A percentile compares a stretch with the other conserved stretches of the same genome.
phyloP scores from a whole-genome alignment of 2,113 vertebrate genomes.

The Chunga burmeisteri region DNA sequence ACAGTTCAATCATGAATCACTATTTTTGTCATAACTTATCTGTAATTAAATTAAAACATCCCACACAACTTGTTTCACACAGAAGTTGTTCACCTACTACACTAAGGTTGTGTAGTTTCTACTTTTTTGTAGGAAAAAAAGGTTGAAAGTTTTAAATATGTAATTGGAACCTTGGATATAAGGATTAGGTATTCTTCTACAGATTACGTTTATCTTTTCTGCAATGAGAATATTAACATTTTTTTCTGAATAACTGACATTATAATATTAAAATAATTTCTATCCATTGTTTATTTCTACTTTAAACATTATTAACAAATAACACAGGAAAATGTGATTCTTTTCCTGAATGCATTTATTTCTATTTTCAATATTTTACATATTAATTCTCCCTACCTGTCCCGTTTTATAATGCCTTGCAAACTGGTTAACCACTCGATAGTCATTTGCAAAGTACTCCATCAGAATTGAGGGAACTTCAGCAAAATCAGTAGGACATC shows the following conservation, averaged over 20 bases:
- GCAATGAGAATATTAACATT: neutral
- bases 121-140: neutral
- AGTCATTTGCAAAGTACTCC: conserved; percentile 98
- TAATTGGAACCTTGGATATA: neutral
- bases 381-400: conserved; percentile 78
- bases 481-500: conserved; percentile 96
- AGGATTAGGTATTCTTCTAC: neutral
- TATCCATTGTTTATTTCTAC: neutral
- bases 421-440: conserved; percentile 93
- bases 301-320: neutral
- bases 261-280: neutral
- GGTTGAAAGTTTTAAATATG: neutral
- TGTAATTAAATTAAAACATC: neutral
- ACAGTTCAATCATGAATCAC: neutral
- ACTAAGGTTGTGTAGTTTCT: neutral
- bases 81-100: neutral
- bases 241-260: neutral
- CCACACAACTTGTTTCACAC: neutral
- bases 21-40: neutral
- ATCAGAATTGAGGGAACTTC: conserved; percentile 98
- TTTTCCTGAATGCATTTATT: neutral
- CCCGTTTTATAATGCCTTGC: conserved; percentile 95
- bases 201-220: neutral
- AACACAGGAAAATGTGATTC: neutral
- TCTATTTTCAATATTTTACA: neutral